phyloP scores from a whole-genome alignment of 1,140 invertebrate genomes.

The Scylla paramamosain region DNA sequence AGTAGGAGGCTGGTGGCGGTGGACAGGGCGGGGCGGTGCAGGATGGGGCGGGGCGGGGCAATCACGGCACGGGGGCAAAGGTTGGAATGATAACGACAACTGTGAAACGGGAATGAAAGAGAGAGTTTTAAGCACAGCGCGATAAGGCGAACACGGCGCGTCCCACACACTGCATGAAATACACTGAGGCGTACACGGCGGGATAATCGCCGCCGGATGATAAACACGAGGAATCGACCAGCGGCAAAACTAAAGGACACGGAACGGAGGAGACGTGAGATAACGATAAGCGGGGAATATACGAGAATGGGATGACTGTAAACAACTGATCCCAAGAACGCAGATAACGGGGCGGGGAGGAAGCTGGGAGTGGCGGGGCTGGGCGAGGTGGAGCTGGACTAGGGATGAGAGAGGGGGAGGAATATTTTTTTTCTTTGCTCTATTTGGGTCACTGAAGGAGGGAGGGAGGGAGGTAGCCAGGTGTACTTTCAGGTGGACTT shows the following conservation, averaged over 20 bases:
- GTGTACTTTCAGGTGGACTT: neutral
- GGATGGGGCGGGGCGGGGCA: neutral
- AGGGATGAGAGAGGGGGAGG: neutral
- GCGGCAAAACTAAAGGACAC: neutral
- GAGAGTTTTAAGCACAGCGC: neutral
- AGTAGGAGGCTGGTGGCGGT: neutral
- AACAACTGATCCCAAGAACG: neutral
- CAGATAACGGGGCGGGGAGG: neutral
- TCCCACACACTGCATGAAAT: neutral
- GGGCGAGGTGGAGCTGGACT: no score
- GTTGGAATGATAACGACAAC: conserved; percentile 1
- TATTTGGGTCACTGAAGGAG: neutral
- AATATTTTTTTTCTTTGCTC: neutral
- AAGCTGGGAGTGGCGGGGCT: neutral
- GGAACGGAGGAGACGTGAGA: neutral
- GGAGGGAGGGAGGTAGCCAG: neutral
- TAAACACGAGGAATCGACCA: neutral
- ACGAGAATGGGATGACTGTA: neutral
- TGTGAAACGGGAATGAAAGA: neutral
- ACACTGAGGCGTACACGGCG: conserved; percentile 8
- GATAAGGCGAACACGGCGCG: neutral
- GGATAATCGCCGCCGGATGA: neutral
- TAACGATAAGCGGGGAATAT: neutral
- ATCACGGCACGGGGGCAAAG: neutral
- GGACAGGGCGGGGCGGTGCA: neutral